Evolutionary conservation across 2,113 vertebrate species (phyloP), one percentile per base, ranked within the genome.

Genomic region (Tiliqua scincoides): DNA sequence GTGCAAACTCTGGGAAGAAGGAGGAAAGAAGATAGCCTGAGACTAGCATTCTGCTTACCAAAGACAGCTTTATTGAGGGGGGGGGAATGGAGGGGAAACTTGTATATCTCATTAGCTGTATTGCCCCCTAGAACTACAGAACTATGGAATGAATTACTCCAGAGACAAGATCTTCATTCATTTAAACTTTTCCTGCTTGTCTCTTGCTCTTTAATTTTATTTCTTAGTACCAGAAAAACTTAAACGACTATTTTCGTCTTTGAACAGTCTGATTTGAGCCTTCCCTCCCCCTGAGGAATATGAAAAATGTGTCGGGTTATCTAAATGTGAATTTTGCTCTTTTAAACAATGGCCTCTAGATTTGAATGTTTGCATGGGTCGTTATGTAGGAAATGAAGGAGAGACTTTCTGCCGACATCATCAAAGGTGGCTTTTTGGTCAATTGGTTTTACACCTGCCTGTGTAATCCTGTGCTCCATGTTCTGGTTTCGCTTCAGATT

Each of bases 261-360:
- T 20, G 30, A 79, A 83, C 84, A 90, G 90, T 93, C 79, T 73
- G 57, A 72, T 83, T 79, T 91, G 74, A 86, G 3, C 70, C 1
- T 4, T 17, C 14, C 18, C 52, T 30, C 59, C 65, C 68, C 74
- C 82, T 57, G 71, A 89, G 68, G 79, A 93, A 92, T 87, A 82
- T 62, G 62, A 82, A 89, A 89, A 91, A 87, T 18, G 37, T n/a
- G 35, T 35, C 10, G 78, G n/a, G 25, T 73, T 82, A 68, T 86
- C 63, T 40, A 61, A 91, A 82, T 85, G 74, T 61, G 89, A 82
- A 68, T 83, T 63, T 43, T 30, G 21, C 18, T 85, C 52, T 84
- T 85, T 70, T 70, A 23, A 78, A 79, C 87, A 59, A 62, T 57
- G 32, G 5, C 0, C 48, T 52, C 71, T 65, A 86, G 68, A 85